phyloP scores from a whole-genome alignment of 2,797 vertebrate species.

The Chelidonichthys spinosus region DNA sequence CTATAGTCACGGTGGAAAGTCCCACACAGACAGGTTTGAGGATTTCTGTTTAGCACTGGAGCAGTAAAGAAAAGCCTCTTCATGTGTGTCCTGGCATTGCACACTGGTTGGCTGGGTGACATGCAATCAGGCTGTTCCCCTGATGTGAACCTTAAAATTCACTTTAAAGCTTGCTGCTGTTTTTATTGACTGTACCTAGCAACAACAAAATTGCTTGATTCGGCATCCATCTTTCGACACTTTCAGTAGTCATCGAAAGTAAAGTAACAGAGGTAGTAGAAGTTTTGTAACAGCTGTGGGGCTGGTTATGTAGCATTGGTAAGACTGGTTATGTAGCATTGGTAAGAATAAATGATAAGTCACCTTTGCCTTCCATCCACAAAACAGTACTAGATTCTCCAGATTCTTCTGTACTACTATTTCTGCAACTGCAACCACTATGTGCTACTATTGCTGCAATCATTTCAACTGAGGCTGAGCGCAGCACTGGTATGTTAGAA shows the following conservation, averaged over 20 bases:
- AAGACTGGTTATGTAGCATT: slow-evolving; percentile 3
- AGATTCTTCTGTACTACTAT: no score
- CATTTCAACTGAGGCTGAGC: no score
- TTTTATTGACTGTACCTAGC: slow-evolving; percentile 16
- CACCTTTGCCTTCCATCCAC: background rate
- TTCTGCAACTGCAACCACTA: no score
- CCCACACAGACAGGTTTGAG: slow-evolving; percentile 77
- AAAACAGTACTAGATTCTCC: background rate
- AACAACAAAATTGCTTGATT: slow-evolving; percentile 34
- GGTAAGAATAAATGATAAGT: background rate
- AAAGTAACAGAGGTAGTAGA: background rate
- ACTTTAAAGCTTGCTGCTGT: slow-evolving; percentile 36
- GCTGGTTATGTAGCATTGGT: slow-evolving; percentile 1
- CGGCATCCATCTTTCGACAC: slow-evolving; percentile 7
- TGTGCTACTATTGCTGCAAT: no score
- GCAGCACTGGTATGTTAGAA: background rate
- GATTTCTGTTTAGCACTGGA: slow-evolving; percentile 68
- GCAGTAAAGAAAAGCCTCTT: slow-evolving; percentile 72
- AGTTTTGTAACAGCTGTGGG: background rate
- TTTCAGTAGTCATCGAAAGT: background rate
- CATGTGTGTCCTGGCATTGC: slow-evolving; percentile 73
- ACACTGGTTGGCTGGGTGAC: slow-evolving; percentile 47
- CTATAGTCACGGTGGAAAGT: slow-evolving; percentile 81
- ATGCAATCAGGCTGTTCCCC: slow-evolving; percentile 57
- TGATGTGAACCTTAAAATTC: slow-evolving; percentile 64